Base-by-base conservation (phyloP, 2,888 invertebrate genomes). In the Drosophila meridiana region DNA sequence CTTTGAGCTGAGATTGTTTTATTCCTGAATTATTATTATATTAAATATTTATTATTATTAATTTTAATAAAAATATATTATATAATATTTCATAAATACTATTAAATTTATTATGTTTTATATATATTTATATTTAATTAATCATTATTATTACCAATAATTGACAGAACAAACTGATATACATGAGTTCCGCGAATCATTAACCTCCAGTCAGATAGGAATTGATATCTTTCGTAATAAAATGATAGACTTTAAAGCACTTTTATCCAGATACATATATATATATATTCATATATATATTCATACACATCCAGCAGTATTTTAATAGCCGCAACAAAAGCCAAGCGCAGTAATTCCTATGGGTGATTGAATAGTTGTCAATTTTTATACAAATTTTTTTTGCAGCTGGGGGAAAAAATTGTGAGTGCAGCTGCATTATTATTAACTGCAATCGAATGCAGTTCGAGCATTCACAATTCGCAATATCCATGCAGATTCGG, bases 401-500 rank as follows among this genome's bases (percentile, higher is more conserved):
- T 55, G n/a, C 2, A 14, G 20, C 28, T 32, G 8, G 11, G 7
- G 3, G 28, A 14, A 53, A 28, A 52, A 34, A 55, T 36, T 34
- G 13, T 14, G 45, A 55, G 30, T 55, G 56, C 67, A 53, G 61
- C 63, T 67, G 69, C 69, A 81, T 69, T 73, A 77, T 81, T 77
- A 77, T 81, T 73, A 73, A 81, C 78, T 81, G 78, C 73, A 77
- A 58, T 66, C 52, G 69, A 34, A 34, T 47, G 60, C 32, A 20
- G 28, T 50, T 40, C 40, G 56, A 40, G 52, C 70, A 66, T 73
- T 64, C 66, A 58, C 60, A 73, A 77, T 79, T 68, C 36, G 48
- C 78, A 78, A 80, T 81, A 77, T 64, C 45, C 62, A 83, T 80
- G 69, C 73, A 73, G 67, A 70, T 78, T 76, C n/a, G 9, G 13